phyloP scores from a whole-genome alignment of 2,797 vertebrate genomes.

The Falco novaeseelandiae region DNA sequence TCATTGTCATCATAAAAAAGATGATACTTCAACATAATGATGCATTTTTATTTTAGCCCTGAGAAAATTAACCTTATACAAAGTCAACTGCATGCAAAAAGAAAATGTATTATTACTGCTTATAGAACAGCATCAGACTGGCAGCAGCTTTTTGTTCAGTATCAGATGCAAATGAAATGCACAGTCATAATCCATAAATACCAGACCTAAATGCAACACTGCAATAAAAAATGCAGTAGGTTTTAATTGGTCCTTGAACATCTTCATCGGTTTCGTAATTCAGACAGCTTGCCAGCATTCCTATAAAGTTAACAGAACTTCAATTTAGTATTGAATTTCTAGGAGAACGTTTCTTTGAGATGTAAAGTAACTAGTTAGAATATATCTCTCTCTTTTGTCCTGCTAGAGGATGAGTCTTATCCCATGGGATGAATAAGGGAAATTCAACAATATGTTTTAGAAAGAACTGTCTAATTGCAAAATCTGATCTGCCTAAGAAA shows the following conservation, averaged over 20 bases:
- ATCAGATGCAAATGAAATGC: background rate
- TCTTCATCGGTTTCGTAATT: background rate
- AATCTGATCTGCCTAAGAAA: background rate
- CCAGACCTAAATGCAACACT: background rate
- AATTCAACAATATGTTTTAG: background rate
- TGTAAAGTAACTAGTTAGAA: background rate
- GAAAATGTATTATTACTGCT: background rate
- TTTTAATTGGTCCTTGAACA: background rate
- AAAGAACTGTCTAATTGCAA: background rate
- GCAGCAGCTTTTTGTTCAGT: background rate
- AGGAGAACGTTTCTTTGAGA: background rate
- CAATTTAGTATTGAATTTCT: conserved; percentile 10
- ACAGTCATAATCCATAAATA: background rate
- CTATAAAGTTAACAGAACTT: conserved; percentile 1
- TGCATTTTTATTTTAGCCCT: conserved; percentile 8
- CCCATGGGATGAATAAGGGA: background rate
- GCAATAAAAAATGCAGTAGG: background rate
- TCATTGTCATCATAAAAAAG: background rate
- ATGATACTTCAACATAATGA: background rate
- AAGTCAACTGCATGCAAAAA: conserved; percentile 12
- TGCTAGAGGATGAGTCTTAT: background rate
- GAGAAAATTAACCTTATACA: conserved; percentile 40
- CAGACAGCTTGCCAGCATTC: background rate
- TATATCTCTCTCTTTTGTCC: background rate
- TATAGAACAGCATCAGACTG: background rate